These are phyloP conservation scores for Petrolisthes cinctipes DNA, from an alignment of 2,888 invertebrate genomes.

Conservation along the genomic window DNA sequence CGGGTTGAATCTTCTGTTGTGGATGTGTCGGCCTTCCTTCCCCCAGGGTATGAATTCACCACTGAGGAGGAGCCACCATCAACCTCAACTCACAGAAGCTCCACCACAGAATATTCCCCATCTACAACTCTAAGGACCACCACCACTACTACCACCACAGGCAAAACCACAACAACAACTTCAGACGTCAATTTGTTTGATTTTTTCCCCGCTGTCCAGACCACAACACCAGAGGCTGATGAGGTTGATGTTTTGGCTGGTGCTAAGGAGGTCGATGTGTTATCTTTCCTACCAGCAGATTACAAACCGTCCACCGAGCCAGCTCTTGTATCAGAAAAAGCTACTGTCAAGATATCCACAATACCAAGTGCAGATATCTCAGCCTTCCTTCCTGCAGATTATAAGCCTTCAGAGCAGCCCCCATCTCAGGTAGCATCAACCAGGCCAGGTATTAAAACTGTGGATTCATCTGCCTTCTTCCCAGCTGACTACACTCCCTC, in stretches of 20 bases:
- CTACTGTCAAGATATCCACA: background rate
- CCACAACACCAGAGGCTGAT: slow-evolving; percentile 24
- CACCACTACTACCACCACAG: background rate
- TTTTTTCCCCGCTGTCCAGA: slow-evolving; percentile 34
- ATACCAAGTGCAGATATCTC: slow-evolving; percentile 18
- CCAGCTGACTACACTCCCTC: slow-evolving; percentile 49
- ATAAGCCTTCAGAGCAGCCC: slow-evolving; percentile 27
- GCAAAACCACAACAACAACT: background rate
- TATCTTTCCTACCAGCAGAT: slow-evolving; percentile 54
- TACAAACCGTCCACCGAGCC: slow-evolving; percentile 40
- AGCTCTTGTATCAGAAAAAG: background rate
- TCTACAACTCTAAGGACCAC: background rate
- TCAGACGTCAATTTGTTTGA: slow-evolving; percentile 11
- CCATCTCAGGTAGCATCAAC: slow-evolving; percentile 5
- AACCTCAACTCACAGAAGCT: background rate
- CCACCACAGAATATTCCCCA: slow-evolving; percentile 13
- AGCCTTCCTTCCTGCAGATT: slow-evolving; percentile 28
- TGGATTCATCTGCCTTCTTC: slow-evolving; percentile 48
- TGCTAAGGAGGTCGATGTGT: slow-evolving; percentile 32
- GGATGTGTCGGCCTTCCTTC: slow-evolving; percentile 34
- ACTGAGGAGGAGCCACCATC: slow-evolving; percentile 16
- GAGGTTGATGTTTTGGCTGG: slow-evolving; percentile 11
- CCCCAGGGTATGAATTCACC: slow-evolving; percentile 26
- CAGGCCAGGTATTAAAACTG: slow-evolving; percentile 30
- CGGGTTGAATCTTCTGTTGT: slow-evolving; percentile 12